Conservation (phyloP, 2,797 vertebrate species). For the Gadopsis bispinosus region DNA sequence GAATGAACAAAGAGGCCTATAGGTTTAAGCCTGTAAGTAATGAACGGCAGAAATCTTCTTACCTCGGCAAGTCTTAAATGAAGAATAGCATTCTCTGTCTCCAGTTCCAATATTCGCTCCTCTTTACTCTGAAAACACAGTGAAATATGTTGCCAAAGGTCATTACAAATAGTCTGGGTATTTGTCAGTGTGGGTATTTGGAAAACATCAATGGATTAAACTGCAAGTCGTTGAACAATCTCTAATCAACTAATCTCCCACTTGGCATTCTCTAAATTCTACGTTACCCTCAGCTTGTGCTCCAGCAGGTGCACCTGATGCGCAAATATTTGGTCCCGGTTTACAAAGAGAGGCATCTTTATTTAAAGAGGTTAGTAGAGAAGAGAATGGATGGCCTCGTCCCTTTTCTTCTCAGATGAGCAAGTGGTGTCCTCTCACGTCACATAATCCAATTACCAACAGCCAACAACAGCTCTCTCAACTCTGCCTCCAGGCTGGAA, state of each 20-base stretch:
- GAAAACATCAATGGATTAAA: not conserved
- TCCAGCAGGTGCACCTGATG: slow-evolving; percentile 84
- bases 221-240: not conserved
- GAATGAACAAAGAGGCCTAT: not conserved
- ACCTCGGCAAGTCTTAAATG: slow-evolving; percentile 90
- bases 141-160: not conserved
- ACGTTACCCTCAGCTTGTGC: slow-evolving; percentile 82
- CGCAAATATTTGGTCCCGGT: slow-evolving; percentile 82
- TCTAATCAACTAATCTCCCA: not conserved
- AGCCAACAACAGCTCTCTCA: slow-evolving; percentile 33
- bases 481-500: not conserved
- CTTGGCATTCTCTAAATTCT: not conserved
- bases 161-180: not conserved
- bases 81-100: slow-evolving; percentile 90
- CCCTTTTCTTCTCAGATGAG: slow-evolving; percentile 9
- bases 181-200: not conserved
- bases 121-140: slow-evolving; percentile 85
- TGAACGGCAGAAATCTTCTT: slow-evolving; percentile 51
- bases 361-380: not conserved
- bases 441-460: slow-evolving; percentile 74
- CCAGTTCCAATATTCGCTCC: slow-evolving; percentile 88
- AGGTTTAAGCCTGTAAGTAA: slow-evolving; percentile 13
- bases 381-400: slow-evolving; percentile 2
- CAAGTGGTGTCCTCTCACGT: slow-evolving; percentile 40
- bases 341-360: slow-evolving; percentile 83